Conservation (phyloP, 2,113 vertebrate genomes). For the Balaenoptera acutorostrata region DNA sequence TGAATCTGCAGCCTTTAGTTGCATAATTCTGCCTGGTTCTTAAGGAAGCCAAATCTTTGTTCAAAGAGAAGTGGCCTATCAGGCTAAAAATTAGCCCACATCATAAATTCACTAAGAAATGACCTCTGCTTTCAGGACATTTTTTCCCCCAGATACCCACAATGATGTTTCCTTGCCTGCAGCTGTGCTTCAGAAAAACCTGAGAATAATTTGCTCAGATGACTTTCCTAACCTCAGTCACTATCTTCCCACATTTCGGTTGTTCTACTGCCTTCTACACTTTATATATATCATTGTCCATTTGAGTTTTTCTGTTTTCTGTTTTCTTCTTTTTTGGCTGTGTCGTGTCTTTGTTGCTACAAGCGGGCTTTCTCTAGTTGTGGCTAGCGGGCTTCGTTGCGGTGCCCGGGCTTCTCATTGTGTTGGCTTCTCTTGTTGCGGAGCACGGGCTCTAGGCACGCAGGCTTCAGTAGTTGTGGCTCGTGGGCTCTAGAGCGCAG, state of each 20-base stretch:
- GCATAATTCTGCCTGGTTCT: background rate
- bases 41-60: background rate
- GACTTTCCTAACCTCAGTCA: background rate
- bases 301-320: too few species aligned
- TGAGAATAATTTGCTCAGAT: background rate
- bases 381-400: too few species aligned
- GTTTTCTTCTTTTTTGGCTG: too few species aligned
- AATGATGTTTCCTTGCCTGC: background rate
- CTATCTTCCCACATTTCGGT: background rate
- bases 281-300: background rate
- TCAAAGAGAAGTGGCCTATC: background rate
- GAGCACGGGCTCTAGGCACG: too few species aligned
- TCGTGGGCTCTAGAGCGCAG: too few species aligned
- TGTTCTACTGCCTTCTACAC: background rate
- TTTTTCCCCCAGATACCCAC: background rate
- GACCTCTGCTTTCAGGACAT: background rate
- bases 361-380: too few species aligned
- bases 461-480: too few species aligned
- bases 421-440: too few species aligned
- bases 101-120: background rate
- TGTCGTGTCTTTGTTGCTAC: too few species aligned
- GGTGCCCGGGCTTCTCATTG: too few species aligned
- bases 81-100: background rate
- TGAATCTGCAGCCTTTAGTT: background rate
- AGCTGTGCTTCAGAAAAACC: background rate